A percentile compares a stretch with the other conserved stretches of the same genome.
Conservation (phyloP, 2,797 vertebrate species). For the Hypotaenidia philippensis region DNA sequence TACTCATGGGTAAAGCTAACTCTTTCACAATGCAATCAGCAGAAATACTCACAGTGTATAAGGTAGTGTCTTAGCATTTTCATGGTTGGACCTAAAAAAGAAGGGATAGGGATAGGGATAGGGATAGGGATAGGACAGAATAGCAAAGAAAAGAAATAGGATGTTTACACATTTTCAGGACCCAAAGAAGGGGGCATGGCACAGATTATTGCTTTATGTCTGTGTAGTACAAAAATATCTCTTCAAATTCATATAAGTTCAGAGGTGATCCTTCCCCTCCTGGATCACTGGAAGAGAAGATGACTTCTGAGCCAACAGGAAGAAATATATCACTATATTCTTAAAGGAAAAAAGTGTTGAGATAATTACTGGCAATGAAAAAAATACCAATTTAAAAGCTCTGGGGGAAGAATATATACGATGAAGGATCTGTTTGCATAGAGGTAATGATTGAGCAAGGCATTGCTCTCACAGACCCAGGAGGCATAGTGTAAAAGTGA, state of each 20-base stretch:
- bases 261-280: neutral
- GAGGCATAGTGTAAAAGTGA: neutral
- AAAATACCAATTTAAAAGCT: neutral
- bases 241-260: neutral
- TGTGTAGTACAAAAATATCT: constrained; percentile 33
- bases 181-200: neutral
- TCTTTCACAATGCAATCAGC: neutral
- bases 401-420: neutral
- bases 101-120: neutral
- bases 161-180: neutral
- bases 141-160: no score
- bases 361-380: neutral
- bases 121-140: no score
- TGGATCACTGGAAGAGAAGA: neutral
- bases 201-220: neutral
- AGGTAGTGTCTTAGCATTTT: neutral
- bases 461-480: neutral
- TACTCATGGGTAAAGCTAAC: neutral
- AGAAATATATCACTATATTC: neutral
- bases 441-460: neutral
- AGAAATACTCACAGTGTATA: neutral
- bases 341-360: neutral
- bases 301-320: neutral
- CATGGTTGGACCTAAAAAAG: neutral
- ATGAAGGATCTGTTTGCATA: neutral